Conservation (phyloP, 2,888 invertebrate species). For the Alviniconcha strummeri region DNA sequence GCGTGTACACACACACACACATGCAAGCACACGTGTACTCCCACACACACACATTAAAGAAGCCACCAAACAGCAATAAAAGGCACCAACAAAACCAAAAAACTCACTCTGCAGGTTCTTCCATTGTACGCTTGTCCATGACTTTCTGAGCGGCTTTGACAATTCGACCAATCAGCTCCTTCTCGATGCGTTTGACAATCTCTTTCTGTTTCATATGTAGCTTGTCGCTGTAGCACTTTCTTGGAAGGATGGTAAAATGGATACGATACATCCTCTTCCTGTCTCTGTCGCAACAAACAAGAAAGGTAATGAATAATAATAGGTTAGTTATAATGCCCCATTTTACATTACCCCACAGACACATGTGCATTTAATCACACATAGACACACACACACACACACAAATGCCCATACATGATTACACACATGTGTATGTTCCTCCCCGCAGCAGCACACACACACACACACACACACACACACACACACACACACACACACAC, state of each 20-base stretch:
- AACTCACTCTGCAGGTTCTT: not conserved
- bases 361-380: not conserved
- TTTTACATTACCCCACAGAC: not conserved
- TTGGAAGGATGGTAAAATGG: conserved; percentile 15
- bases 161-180: not conserved
- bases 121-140: conserved; percentile 2
- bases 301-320: not conserved
- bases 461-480: not conserved
- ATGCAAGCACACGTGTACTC: no score
- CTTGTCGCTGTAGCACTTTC: conserved; percentile 29
- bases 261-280: conserved; percentile 19
- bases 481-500: not conserved
- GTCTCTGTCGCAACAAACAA: not conserved
- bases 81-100: not conserved
- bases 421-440: no score
- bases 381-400: conserved; percentile 8
- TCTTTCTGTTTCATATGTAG: conserved; percentile 21
- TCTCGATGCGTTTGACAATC: conserved; percentile 5
- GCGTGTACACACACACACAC: no score
- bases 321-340: not conserved
- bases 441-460: not conserved
- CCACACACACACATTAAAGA: no score
- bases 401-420: not conserved
- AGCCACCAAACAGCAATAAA: not conserved
- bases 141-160: not conserved